Base-by-base conservation (phyloP, 2,888 invertebrate genomes). In the Crematogaster levior region DNA sequence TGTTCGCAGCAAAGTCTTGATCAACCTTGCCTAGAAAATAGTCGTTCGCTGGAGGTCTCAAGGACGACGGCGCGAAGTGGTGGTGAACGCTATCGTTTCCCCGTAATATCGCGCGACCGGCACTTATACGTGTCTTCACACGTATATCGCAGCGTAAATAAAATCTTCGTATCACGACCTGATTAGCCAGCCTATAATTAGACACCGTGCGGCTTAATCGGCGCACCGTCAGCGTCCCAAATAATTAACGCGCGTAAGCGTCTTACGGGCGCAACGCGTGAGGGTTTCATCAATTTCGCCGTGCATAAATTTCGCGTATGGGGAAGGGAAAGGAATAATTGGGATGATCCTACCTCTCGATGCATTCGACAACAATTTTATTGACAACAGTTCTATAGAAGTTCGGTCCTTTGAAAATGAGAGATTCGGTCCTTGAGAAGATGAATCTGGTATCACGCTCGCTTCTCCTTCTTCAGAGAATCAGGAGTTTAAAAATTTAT, bases 21-120 rank as follows among this genome's bases (percentile, higher is more conserved):
- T 34, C 12, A 82, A 81, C 86, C 86, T 89, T 86, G 84, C 70
- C 56, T 73, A 81, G 82, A 85, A 88, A 88, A 88, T 87, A 84
- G 56, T 82, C 79, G 73, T 75, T 68, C 84, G 70, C 48, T 37
- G 56, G 24, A 48, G 43, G 18, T 21, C 30, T 27, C 81, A 72
- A 86, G 88, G 84, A 73, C 60, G 43, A 60, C 21, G 51, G 37
- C 1, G 43, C 56, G 43, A 27, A 15, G 58, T 21, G 53, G 56
- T 46, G 77, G 48, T 60, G 77, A 82, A 81, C 56, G 21, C 79
- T 70, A 79, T 79, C 81, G 61, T 81, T 68, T 58, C 43, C 30
- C 61, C 75, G 73, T 51, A 63, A 80, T 48, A 60, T 70, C 70
- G 56, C 56, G 56, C 56, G 18, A 6, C 24, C 53, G 30, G 21